Base-by-base conservation (phyloP, 2,888 invertebrate species). In the Salpingus planirostris region DNA sequence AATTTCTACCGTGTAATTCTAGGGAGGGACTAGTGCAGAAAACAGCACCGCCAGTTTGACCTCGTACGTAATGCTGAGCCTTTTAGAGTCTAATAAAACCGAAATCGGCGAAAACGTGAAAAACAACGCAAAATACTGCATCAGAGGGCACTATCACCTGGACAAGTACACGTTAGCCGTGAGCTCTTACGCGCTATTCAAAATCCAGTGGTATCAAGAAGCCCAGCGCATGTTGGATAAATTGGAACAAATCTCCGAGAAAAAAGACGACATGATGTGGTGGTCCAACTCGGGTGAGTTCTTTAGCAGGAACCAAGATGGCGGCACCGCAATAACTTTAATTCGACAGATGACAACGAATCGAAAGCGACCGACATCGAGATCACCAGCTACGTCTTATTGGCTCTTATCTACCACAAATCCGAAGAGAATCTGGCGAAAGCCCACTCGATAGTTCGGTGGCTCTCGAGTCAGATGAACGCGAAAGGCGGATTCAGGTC, bases 401-500 rank as follows among this genome's bases (percentile, higher is more conserved):
- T 80, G 2, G 69, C 80, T 0, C 59, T 80, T 43, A 50, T 70
- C 1, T 58, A 67, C 23, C 54, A 73, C 31, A 68, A 70, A 1
- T 68, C 67, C 1, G 60, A 65, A 11, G 59, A 62, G 11, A 70
- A 74, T 52, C 63, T 73, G 39, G 62, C 70, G 0, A 65, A 69
- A 27, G 73, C 74, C 1, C 60, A 76, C 24, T 72, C 75, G 6
- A 76, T 80, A 2, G 68, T 80, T 0, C 72, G 78, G 32, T 88
- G 87, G 86, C 66, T 89, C 27, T 70, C 78, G 3, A 68, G 76
- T 2, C 79, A 83, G 51, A 66, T 80, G 23, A 74, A 76, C 36
- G 64, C 74, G 2, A 64, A 72, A 2, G 87, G 87, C 2, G 85
- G 84, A 1, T 86, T 86, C 49, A 61, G 75, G 0, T 78, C 85